A percentile compares a stretch with the other conserved stretches of the same genome.
Conservation (phyloP, 2,888 invertebrate species). For the Eristalis intricaria region DNA sequence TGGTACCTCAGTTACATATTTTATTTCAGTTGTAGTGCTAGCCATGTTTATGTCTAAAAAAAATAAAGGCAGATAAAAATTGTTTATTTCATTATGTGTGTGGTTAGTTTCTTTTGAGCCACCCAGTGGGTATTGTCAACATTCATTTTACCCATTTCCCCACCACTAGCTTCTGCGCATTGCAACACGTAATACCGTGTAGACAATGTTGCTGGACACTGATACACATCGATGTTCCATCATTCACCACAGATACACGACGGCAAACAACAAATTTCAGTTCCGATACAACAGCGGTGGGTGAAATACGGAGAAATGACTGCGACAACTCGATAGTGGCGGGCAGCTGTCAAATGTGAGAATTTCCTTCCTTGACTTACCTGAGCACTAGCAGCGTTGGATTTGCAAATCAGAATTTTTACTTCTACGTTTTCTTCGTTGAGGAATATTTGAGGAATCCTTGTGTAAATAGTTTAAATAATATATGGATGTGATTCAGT, state of each 20-base stretch:
- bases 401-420: conserved; percentile 18
- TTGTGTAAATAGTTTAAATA: conserved; percentile 39
- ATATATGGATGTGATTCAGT: conserved; percentile 23
- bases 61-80: background rate
- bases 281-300: conserved; percentile 64
- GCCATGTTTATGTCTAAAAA: conserved; percentile 41
- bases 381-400: conserved; percentile 44
- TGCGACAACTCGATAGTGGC: conserved; percentile 30
- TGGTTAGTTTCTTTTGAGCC: background rate
- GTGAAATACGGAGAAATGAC: conserved; percentile 48
- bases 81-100: background rate
- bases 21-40: conserved; percentile 84
- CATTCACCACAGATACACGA: conserved; percentile 65
- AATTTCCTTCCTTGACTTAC: conserved; percentile 59
- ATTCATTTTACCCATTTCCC: background rate
- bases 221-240: background rate
- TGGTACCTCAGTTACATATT: conserved; percentile 94
- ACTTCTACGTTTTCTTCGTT: conserved; percentile 5
- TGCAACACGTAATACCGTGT: background rate
- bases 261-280: conserved; percentile 62
- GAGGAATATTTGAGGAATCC: conserved; percentile 16
- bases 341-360: conserved; percentile 60
- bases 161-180: conserved; percentile 45
- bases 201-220: conserved; percentile 24
- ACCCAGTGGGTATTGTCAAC: conserved; percentile 33